These are phyloP conservation scores for Hypercompe scribonia DNA, from an alignment of 2,888 invertebrate genomes.

Conservation along the genomic window DNA sequence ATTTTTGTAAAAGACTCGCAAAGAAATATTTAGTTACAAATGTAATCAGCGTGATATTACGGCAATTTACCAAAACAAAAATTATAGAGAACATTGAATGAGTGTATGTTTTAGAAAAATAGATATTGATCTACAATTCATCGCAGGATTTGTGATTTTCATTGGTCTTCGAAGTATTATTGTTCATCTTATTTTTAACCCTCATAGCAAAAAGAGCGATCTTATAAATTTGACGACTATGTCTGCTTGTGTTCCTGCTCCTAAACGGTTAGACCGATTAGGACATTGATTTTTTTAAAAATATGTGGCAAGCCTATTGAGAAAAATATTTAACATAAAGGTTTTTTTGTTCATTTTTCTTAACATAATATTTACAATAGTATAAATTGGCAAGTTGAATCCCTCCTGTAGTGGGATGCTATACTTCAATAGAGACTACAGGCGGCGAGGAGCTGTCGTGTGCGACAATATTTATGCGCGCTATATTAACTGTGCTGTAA, in stretches of 20 bases:
- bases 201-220: too few species aligned
- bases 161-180: too few species aligned
- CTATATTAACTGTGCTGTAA: constrained; percentile 83
- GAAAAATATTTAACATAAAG: neutral
- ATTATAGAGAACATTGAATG: neutral
- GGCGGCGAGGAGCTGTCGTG: constrained; percentile 81
- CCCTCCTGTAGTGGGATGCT: constrained; percentile 69
- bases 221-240: too few species aligned
- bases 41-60: neutral
- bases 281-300: too few species aligned
- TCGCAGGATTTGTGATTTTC: neutral
- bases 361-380: neutral
- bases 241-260: too few species aligned
- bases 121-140: neutral
- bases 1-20: neutral
- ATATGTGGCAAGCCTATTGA: too few species aligned
- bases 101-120: neutral
- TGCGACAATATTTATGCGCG: constrained; percentile 85
- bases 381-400: neutral
- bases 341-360: neutral
- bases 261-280: too few species aligned
- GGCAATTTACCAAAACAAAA: too few species aligned
- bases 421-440: constrained; percentile 85
- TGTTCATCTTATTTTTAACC: too few species aligned
- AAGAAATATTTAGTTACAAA: neutral